Evolutionary conservation across 2,797 vertebrate species (phyloP).

Genomic region (Vipera latastei): DNA sequence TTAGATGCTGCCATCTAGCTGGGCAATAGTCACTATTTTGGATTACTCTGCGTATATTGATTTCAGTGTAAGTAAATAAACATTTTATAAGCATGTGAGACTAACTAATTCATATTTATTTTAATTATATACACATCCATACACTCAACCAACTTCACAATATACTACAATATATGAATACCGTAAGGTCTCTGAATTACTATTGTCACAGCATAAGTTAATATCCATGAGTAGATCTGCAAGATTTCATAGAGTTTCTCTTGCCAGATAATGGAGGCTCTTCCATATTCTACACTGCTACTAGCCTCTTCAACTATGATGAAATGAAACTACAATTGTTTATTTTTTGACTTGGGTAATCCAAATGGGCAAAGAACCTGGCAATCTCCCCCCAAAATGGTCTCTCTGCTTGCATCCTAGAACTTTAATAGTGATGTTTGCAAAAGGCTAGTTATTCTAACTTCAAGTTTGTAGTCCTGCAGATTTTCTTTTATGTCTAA

Average conservation of each 20-base stretch:
- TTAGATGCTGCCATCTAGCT: not conserved
- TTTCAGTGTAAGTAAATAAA: not conserved
- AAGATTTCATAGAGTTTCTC: not conserved
- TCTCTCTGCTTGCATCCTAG: not conserved
- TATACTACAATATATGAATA: not conserved
- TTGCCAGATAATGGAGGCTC: conserved; percentile 1
- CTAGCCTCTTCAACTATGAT: not conserved
- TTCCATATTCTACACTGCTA: not conserved
- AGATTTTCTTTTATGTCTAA: conserved; percentile 19
- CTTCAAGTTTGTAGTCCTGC: conserved; percentile 13
- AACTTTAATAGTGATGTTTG: not conserved
- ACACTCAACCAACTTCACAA: not conserved
- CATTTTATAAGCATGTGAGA: not conserved
- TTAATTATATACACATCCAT: not conserved
- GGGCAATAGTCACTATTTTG: not conserved
- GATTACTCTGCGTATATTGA: not conserved
- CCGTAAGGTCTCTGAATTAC: not conserved
- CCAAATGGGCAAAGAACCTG: not conserved
- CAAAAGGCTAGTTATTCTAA: not conserved
- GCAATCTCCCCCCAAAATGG: not conserved
- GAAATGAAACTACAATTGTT: not conserved
- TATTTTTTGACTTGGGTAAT: not conserved
- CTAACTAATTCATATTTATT: not conserved
- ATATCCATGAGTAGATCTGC: not conserved
- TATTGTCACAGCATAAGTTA: not conserved